Evolutionary conservation across 2,113 vertebrate species (phyloP).

Genomic region (Grallaria varia): DNA sequence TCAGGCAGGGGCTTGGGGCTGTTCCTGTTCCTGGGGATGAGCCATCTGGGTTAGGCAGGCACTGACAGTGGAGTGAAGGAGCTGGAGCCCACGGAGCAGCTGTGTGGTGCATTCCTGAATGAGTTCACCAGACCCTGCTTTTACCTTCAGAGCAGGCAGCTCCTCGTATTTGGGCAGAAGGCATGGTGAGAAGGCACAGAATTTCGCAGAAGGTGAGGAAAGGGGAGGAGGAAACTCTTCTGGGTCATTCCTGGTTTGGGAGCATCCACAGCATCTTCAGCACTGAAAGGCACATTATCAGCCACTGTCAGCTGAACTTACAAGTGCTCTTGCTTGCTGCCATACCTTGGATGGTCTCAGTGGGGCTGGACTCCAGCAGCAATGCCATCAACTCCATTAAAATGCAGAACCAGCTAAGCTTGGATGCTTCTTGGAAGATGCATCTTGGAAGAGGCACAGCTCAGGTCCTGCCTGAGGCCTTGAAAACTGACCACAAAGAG

Average conservation of each 20-base stretch:
- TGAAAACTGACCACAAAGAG: not conserved
- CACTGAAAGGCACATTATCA: fast-evolving
- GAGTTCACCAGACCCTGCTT: not conserved
- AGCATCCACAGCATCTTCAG: fast-evolving
- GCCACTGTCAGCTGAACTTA: not conserved
- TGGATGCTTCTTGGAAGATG: too few relatives aligned
- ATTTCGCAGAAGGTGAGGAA: not conserved
- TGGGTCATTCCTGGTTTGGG: not conserved
- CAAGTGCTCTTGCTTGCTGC: fast-evolving
- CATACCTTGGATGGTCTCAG: fast-evolving
- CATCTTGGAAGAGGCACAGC: not conserved
- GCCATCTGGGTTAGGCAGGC: not conserved
- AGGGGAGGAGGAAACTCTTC: not conserved
- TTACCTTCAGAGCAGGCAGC: not conserved
- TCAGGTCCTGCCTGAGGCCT: not conserved
- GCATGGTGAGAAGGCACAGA: not conserved
- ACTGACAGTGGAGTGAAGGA: not conserved
- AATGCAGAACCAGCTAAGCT: not conserved
- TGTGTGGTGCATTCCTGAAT: not conserved
- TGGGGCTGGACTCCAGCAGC: not conserved
- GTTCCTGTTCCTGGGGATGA: not conserved
- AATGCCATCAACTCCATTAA: not conserved
- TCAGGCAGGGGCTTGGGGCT: not conserved
- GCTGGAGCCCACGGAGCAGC: not conserved
- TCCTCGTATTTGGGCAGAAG: not conserved